These are phyloP conservation scores for Muscina levida DNA, from an alignment of 2,888 invertebrate species.

Conservation along the genomic window DNA sequence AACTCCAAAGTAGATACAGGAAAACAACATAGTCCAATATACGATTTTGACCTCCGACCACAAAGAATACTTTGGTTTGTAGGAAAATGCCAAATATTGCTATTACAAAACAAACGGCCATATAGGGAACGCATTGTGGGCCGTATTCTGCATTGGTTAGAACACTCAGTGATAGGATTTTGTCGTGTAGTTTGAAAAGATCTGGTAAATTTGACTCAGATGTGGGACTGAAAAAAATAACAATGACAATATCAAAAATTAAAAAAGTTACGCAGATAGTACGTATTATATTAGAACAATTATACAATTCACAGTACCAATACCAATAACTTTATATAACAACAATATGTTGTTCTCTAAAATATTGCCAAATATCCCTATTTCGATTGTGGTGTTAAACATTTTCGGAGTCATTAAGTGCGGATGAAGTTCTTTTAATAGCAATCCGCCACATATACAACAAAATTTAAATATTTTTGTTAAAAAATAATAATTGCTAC, in stretches of 20 bases:
- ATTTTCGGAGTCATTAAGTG: no score
- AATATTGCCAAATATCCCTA: no score
- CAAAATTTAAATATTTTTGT: no score
- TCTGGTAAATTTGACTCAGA: conserved; percentile 76
- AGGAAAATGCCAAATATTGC: conserved; percentile 78
- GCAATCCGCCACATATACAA: no score
- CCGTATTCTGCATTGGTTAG: conserved; percentile 76
- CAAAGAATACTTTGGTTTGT: conserved; percentile 77
- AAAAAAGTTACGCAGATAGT: no score
- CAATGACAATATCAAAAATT: not conserved
- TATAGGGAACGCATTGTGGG: conserved; percentile 77
- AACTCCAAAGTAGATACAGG: conserved; percentile 77
- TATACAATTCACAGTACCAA: no score
- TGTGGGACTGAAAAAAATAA: conserved; percentile 68
- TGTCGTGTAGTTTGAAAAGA: conserved; percentile 77
- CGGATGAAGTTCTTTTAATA: no score
- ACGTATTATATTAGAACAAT: no score
- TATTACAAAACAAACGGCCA: conserved; percentile 77
- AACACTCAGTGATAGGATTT: conserved; percentile 76
- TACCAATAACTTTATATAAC: no score
- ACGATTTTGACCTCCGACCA: conserved; percentile 73
- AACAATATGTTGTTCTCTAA: no score
- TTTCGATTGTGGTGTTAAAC: no score
- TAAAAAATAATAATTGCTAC: no score
- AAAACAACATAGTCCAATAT: conserved; percentile 75